Percentiles rank a stretch among this genome's conserved stretches.
Conservation (phyloP, 2,113 vertebrate species). For the Toxotes chatareus region DNA sequence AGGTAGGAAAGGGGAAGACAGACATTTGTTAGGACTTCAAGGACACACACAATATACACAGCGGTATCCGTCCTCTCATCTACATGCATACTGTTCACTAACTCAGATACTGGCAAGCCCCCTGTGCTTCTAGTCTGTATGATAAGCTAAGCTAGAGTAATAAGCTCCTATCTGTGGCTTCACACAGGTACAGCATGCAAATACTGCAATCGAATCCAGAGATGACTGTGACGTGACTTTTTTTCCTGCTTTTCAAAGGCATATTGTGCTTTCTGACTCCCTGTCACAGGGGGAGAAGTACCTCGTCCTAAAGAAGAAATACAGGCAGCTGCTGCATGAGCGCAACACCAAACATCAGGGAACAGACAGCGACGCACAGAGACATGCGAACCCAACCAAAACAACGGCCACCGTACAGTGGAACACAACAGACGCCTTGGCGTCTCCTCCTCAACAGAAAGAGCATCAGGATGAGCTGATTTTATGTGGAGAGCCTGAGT, state of each 20-base stretch:
- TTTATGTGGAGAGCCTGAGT: slow-evolving; percentile 42
- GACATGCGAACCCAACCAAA: slow-evolving; percentile 10
- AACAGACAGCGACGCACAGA: slow-evolving; percentile 22
- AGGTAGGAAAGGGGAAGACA: not conserved
- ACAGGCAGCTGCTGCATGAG: slow-evolving; percentile 78
- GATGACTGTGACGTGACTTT: not conserved
- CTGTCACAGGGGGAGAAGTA: slow-evolving; percentile 84
- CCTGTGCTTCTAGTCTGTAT: too few relatives aligned
- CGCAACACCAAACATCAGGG: slow-evolving; percentile 38
- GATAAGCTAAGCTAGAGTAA: too few relatives aligned
- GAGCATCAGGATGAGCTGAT: slow-evolving; percentile 39
- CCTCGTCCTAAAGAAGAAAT: slow-evolving; percentile 86
- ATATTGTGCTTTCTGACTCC: not conserved
- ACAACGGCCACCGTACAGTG: slow-evolving; percentile 34
- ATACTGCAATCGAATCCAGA: not conserved
- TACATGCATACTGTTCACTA: too few relatives aligned
- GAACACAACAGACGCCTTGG: slow-evolving; percentile 33
- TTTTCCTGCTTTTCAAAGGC: not conserved
- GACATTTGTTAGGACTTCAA: not conserved
- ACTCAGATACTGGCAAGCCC: too few relatives aligned
- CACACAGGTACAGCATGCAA: too few relatives aligned
- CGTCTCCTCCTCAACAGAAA: not conserved
- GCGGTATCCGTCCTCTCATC: too few relatives aligned
- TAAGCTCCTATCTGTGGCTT: too few relatives aligned
- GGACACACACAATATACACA: too few relatives aligned